Percentiles rank a stretch among this genome's conserved stretches.
Conservation (phyloP, 2,797 vertebrate species). For the Myotis daubentonii region DNA sequence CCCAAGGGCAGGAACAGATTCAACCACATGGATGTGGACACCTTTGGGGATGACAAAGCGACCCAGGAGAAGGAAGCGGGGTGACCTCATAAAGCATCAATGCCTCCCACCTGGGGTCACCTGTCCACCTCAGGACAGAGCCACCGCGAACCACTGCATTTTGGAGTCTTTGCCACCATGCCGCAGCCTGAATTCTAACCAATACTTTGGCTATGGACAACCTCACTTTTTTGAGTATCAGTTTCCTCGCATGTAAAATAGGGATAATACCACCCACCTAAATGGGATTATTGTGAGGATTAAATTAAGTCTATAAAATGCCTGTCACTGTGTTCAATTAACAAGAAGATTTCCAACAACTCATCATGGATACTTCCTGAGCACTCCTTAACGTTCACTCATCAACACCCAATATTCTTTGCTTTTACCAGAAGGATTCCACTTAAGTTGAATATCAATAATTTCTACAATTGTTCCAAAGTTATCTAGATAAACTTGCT, state of each 20-base stretch:
- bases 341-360: conserved; percentile 18
- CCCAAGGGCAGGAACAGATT: conserved; percentile 1
- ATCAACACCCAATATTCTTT: background rate
- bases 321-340: background rate
- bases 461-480: conserved; percentile 44
- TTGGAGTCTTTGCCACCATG: background rate
- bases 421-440: conserved; percentile 9
- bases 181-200: background rate
- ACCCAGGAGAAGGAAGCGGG: background rate
- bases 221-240: background rate
- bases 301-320: conserved; percentile 30
- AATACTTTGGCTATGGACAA: background rate
- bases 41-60: background rate
- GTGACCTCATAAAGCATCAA: background rate
- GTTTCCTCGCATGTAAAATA: conserved; percentile 13
- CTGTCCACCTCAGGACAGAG: background rate
- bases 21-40: background rate
- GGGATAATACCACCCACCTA: background rate
- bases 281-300: background rate
- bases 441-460: background rate
- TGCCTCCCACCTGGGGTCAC: background rate
- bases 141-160: background rate
- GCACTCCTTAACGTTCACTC: background rate
- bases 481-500: background rate
- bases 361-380: background rate